Evolutionary conservation across 1,140 invertebrate genomes (phyloP), one percentile per base, ranked within the genome.

Genomic region (Megalopta genalis): DNA sequence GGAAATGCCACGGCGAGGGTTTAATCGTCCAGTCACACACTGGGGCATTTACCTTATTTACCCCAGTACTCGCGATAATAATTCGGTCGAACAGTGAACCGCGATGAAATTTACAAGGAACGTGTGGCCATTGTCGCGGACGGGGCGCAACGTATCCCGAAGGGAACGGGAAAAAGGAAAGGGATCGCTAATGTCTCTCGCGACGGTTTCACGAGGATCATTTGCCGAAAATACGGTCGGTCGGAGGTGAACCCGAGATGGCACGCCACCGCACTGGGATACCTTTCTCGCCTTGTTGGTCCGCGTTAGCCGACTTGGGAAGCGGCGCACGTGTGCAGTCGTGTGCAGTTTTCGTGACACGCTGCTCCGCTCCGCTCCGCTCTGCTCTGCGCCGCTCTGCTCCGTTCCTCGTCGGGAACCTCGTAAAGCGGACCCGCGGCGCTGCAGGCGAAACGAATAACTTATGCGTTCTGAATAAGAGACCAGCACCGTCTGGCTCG

Each of bases 401-500:
- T 32, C 4, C 32, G 32, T 32, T 32, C 32, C 32, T 32, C 10
- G 42, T 3, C 42, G 82, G 60, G 49, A 83, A 49, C 83, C 83
- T 80, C 83, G 82, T 85, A 84, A 59, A 57, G 73, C 67, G 78
- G 78, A 52, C 81, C 60, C 32, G 32, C 37, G 25, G 62, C 74
- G 80, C 59, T 71, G 80, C 69, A 63, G 71, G 68, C 83, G 83
- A 83, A 85, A 80, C 83, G 83, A 85, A 85, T 85, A 85, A 85
- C 83, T 85, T 85, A 85, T 85, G 82, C 83, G 82, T 77, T 77
- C 78, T 84, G 83, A 85, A 85, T 85, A 85, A 81, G 82, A 81
- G 82, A 84, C 77, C 71, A 69, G 54, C 39, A 42, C 72, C 72
- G 62, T 78, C 80, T 78, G 80, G 68, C 66, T 52, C 27, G 67